phyloP scores from a whole-genome alignment of 1,140 invertebrate genomes.

The Zelostemma sp. region DNA sequence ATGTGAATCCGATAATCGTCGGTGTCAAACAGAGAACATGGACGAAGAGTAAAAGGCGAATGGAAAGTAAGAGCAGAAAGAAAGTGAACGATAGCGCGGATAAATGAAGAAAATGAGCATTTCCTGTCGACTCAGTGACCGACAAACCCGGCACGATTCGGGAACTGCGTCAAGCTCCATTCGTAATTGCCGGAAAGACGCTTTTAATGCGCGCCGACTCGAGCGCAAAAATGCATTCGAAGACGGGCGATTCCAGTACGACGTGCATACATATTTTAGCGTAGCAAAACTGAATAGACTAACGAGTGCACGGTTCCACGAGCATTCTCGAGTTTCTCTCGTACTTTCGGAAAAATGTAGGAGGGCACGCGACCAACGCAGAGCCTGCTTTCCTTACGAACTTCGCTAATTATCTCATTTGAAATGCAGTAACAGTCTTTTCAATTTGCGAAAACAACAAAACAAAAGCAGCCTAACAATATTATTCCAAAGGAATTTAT shows the following conservation, averaged over 20 bases:
- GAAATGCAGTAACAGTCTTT: too few relatives aligned
- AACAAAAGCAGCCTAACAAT: too few relatives aligned
- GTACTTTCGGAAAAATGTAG: conserved; percentile 19
- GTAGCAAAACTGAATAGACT: conserved; percentile 9
- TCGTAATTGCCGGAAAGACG: too few relatives aligned
- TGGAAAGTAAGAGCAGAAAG: not conserved
- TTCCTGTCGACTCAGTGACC: not conserved
- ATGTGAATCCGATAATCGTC: not conserved
- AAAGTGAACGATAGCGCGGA: not conserved
- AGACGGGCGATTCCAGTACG: too few relatives aligned
- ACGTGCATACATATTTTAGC: not conserved
- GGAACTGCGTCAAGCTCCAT: too few relatives aligned
- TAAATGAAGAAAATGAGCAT: not conserved
- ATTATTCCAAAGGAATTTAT: too few relatives aligned
- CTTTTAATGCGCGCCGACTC: too few relatives aligned
- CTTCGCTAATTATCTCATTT: conserved; percentile 17
- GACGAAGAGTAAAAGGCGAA: not conserved
- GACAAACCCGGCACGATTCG: too few relatives aligned
- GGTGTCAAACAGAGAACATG: not conserved
- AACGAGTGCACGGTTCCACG: conserved; percentile 7
- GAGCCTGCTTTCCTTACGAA: conserved; percentile 20
- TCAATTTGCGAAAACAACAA: too few relatives aligned
- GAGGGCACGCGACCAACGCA: conserved; percentile 23
- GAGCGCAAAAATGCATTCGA: too few relatives aligned
- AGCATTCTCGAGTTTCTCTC: conserved; percentile 16